phyloP scores from a whole-genome alignment of 2,113 vertebrate genomes.

The Osmerus eperlanus region DNA sequence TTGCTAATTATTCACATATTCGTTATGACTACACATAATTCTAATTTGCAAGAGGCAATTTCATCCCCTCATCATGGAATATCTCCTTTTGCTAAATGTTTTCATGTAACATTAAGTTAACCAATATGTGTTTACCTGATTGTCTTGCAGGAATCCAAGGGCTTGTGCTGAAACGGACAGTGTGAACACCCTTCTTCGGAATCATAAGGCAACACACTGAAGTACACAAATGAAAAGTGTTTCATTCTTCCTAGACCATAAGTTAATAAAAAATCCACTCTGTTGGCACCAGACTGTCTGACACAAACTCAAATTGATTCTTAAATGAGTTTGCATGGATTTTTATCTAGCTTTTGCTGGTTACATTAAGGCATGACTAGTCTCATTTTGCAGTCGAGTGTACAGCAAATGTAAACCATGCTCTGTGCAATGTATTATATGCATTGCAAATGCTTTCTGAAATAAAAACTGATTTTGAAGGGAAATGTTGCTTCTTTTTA shows the following conservation, averaged over 20 bases:
- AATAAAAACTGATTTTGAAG: no score
- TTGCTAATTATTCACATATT: not conserved
- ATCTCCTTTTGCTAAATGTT: not conserved
- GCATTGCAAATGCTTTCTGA: conserved; percentile 61
- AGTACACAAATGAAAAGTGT: conserved; percentile 82
- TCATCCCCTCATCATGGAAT: not conserved
- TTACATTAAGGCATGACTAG: conserved; percentile 79
- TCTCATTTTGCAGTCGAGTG: conserved; percentile 78
- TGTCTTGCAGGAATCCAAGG: conserved; percentile 24
- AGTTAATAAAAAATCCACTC: conserved; percentile 83
- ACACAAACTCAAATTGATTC: conserved; percentile 84
- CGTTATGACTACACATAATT: not conserved
- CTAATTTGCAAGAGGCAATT: not conserved
- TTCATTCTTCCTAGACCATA: conserved; percentile 79
- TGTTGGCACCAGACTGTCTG: conserved; percentile 84
- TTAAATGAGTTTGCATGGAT: conserved; percentile 81
- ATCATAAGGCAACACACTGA: conserved; percentile 77
- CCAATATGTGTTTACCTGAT: not conserved
- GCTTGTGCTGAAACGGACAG: conserved; percentile 58
- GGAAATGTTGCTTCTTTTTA: no score
- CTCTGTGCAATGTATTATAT: conserved; percentile 50
- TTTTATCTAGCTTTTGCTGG: conserved; percentile 79
- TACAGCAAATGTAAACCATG: conserved; percentile 70
- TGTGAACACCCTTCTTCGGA: conserved; percentile 72
- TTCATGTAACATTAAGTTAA: conserved; percentile 1